phyloP scores from a whole-genome alignment of 2,888 invertebrate genomes.

The Micoletzkya japonica region DNA sequence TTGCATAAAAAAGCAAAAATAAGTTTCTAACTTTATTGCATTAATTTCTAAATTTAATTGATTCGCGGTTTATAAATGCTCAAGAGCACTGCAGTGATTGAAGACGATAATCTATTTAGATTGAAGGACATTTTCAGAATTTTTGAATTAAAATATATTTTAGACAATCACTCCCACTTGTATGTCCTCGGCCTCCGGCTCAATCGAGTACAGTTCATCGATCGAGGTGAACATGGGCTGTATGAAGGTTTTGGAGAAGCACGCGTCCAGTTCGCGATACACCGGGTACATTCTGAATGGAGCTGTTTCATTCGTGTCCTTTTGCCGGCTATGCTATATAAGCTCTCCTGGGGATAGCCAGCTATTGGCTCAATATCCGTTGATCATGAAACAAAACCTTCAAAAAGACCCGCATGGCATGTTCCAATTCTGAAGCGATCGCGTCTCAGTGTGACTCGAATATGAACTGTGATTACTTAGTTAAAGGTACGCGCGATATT shows the following conservation, averaged over 20 bases:
- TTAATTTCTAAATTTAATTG: neutral
- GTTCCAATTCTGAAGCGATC: neutral
- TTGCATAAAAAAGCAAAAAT: too few relatives aligned
- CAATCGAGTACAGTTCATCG: conserved; percentile 6
- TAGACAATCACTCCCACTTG: neutral
- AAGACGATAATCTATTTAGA: neutral
- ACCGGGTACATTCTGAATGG: conserved; percentile 19
- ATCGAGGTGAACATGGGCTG: conserved; percentile 26
- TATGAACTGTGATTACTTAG: too few relatives aligned
- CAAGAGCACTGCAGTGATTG: neutral
- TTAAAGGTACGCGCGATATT: too few relatives aligned
- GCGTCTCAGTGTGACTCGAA: too few relatives aligned
- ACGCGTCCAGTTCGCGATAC: conserved; percentile 18
- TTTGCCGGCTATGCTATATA: too few relatives aligned
- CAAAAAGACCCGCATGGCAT: too few relatives aligned
- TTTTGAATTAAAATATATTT: neutral
- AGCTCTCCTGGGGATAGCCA: too few relatives aligned
- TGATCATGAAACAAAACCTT: too few relatives aligned
- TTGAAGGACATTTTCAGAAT: neutral
- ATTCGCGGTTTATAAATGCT: neutral
- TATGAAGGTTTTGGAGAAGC: conserved; percentile 19
- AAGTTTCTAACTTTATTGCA: neutral
- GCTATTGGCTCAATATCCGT: too few relatives aligned
- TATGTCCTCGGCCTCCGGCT: conserved; percentile 11
- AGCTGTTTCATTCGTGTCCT: neutral